Evolutionary conservation across 2,888 invertebrate genomes (phyloP).

Genomic region (Pterostichus madidus): DNA sequence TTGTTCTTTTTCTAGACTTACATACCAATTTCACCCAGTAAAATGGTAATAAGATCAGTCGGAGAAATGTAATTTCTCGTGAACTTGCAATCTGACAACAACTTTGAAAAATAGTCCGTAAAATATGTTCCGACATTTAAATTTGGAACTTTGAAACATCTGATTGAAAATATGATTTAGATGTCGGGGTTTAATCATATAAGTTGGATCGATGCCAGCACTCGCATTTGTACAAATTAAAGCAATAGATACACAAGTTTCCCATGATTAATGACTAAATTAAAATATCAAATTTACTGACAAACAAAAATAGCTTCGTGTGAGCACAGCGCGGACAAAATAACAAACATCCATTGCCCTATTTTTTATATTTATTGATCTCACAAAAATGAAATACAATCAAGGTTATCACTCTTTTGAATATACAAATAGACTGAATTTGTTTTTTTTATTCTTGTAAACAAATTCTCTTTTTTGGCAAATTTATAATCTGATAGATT

Average conservation of each 20-base stretch:
- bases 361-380: constrained; percentile 38
- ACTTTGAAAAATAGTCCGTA: constrained; percentile 36
- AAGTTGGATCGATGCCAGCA: constrained; percentile 32
- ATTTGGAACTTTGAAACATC: constrained; percentile 47
- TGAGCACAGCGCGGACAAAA: constrained; percentile 11
- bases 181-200: constrained; percentile 43
- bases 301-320: constrained; percentile 39
- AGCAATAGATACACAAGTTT: constrained; percentile 51
- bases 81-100: constrained; percentile 33
- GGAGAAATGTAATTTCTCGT: constrained; percentile 40
- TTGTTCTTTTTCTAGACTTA: constrained; percentile 59
- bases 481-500: too few species aligned
- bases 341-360: constrained; percentile 26
- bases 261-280: constrained; percentile 41
- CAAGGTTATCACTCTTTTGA: not conserved
- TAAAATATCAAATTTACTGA: constrained; percentile 36
- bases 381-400: not conserved
- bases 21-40: constrained; percentile 53
- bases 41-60: constrained; percentile 59
- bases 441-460: too few species aligned
- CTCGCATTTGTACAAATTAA: constrained; percentile 46
- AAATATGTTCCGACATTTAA: constrained; percentile 46
- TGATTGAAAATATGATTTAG: constrained; percentile 48
- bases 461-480: too few species aligned
- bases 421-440: too few species aligned